These are phyloP conservation scores for Aradophagus sp. DNA, from an alignment of 1,140 invertebrate genomes.

Conservation along the genomic window DNA sequence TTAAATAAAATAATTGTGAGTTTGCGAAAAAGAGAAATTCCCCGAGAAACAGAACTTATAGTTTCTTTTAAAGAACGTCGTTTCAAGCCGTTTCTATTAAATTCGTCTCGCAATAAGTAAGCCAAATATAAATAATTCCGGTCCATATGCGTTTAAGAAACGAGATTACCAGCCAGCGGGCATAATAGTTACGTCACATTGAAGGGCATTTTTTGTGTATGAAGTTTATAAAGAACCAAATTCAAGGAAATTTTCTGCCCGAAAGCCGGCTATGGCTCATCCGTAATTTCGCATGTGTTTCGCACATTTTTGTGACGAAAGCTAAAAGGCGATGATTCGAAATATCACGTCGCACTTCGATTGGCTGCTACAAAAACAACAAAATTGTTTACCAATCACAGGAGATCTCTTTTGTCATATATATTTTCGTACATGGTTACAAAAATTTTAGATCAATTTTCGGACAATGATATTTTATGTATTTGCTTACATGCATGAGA, in stretches of 20 bases:
- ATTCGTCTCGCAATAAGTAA: conserved; percentile 1
- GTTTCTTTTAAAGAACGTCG: background rate
- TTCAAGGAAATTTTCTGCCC: conserved; percentile 57
- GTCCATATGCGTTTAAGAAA: conserved; percentile 33
- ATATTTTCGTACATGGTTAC: too few relatives aligned
- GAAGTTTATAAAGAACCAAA: conserved; percentile 56
- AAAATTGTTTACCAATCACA: too few relatives aligned
- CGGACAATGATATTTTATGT: too few relatives aligned
- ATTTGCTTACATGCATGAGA: too few relatives aligned
- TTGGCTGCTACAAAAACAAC: too few relatives aligned
- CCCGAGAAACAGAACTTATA: too few relatives aligned
- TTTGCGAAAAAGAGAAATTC: too few relatives aligned
- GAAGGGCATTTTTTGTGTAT: conserved; percentile 50
- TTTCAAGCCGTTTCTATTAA: conserved; percentile 1
- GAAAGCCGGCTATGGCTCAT: conserved; percentile 46
- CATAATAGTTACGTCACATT: conserved; percentile 52
- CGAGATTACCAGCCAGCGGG: conserved; percentile 18
- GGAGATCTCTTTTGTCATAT: too few relatives aligned
- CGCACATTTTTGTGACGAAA: conserved; percentile 54
- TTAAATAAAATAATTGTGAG: too few relatives aligned
- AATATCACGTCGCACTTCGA: conserved; percentile 11
- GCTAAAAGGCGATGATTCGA: conserved; percentile 5
- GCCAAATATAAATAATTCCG: conserved; percentile 34
- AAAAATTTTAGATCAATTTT: too few relatives aligned
- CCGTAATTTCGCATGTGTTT: conserved; percentile 57